Conservation (phyloP, 2,888 invertebrate species). For the Deladenus siricidicola region DNA sequence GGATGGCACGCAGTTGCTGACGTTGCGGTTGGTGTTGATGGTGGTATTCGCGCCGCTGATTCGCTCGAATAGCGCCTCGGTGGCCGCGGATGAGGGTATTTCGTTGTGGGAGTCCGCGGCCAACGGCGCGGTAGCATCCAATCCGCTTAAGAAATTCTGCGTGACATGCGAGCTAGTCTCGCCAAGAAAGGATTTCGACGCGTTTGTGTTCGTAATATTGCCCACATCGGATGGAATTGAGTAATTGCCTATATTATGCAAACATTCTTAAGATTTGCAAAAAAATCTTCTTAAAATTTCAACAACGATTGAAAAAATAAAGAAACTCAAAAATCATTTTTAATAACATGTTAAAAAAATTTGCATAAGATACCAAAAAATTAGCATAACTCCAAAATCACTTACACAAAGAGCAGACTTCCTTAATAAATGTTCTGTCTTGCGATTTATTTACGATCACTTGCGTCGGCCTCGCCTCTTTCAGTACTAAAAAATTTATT, state of each 20-base stretch:
- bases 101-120: too few species aligned
- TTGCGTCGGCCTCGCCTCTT: slow-evolving; percentile 35
- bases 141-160: background rate
- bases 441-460: slow-evolving; percentile 36
- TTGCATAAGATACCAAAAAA: too few species aligned
- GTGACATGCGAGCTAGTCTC: background rate
- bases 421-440: slow-evolving; percentile 30
- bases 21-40: background rate
- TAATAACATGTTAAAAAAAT: too few species aligned
- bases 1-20: background rate
- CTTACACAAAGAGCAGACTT: slow-evolving; percentile 16
- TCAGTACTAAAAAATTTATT: slow-evolving; percentile 36
- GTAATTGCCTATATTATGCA: too few species aligned
- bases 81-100: background rate
- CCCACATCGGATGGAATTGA: background rate
- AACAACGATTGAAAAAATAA: too few species aligned
- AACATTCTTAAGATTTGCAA: too few species aligned
- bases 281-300: too few species aligned
- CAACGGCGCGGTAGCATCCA: too few species aligned
- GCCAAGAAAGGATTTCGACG: background rate
- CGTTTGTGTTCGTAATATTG: background rate
- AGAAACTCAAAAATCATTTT: too few species aligned
- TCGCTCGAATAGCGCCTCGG: background rate
- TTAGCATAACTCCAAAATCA: too few species aligned
- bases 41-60: background rate